A percentile compares a stretch with the other conserved stretches of the same genome.
phyloP scores from a whole-genome alignment of 1,140 invertebrate genomes.

The Drosophila albomicans region DNA sequence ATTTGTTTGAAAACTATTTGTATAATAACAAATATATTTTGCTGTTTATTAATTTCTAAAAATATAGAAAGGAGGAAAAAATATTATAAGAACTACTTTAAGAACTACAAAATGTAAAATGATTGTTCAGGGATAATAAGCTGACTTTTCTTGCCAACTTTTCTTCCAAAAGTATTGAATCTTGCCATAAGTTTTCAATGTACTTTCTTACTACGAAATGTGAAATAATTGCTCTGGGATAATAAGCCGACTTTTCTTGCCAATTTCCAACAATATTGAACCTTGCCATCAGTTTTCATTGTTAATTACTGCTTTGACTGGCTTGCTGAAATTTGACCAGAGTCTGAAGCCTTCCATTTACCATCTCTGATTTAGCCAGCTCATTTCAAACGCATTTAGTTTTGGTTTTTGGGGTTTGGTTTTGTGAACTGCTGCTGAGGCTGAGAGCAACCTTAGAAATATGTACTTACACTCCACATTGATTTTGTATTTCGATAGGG shows the following conservation, averaged over 20 bases:
- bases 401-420: neutral
- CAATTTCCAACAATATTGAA: neutral
- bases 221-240: constrained; percentile 6
- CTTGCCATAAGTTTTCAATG: neutral
- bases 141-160: neutral
- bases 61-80: no score
- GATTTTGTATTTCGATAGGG: constrained; percentile 57
- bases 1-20: no score
- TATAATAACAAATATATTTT: no score
- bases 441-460: constrained; percentile 21
- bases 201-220: neutral
- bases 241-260: neutral
- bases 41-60: no score
- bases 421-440: neutral
- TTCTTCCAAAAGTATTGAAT: neutral
- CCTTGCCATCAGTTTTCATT: neutral
- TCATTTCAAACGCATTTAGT: constrained; percentile 16
- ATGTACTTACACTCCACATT: constrained; percentile 27
- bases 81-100: no score
- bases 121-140: constrained; percentile 2
- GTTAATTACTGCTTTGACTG: constrained; percentile 2
- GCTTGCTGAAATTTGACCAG: neutral
- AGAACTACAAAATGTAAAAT: neutral
- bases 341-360: neutral
- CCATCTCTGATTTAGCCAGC: neutral